Percentiles rank a stretch among this genome's conserved stretches.
Evolutionary conservation across 92 coral and sea anemone species (phyloP).

Genomic region (Epizoanthus stellaris): DNA sequence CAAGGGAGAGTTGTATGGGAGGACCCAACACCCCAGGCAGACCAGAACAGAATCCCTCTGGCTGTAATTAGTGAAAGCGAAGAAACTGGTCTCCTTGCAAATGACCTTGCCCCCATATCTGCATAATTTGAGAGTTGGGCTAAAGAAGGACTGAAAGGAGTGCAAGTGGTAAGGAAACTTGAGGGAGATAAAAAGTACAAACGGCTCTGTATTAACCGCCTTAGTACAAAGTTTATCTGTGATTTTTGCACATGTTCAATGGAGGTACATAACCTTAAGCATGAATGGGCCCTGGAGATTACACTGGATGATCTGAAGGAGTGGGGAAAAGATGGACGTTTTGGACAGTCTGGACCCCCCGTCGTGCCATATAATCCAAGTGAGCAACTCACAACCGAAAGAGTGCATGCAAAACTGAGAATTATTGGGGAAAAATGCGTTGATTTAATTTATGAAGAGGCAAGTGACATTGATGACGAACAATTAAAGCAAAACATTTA

Average conservation of each 20-base stretch:
- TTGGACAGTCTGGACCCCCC: conserved; percentile 6
- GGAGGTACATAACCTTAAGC: conserved; percentile 11
- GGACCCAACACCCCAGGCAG: conserved; percentile 3
- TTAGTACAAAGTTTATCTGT: not conserved
- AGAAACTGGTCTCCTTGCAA: not conserved
- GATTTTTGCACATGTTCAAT: not conserved
- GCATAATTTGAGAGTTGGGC: not conserved
- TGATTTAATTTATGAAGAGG: conserved; percentile 5
- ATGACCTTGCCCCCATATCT: not conserved
- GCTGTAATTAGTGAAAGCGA: conserved; percentile 3
- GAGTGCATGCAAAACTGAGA: conserved; percentile 21
- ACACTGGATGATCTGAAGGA: not conserved
- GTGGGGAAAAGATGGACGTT: not conserved
- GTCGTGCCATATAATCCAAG: not conserved
- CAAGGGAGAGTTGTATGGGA: conserved; percentile 1
- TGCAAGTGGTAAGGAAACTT: not conserved
- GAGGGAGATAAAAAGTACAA: conserved; percentile 4
- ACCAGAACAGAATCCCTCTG: conserved; percentile 10
- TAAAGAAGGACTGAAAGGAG: not conserved
- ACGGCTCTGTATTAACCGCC: conserved; percentile 5
- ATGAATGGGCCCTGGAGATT: not conserved
- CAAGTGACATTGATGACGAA: not conserved
- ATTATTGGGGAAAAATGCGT: conserved; percentile 3
- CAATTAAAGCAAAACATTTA: not conserved
- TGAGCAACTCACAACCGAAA: not conserved